Evolutionary conservation across 2,797 vertebrate genomes (phyloP).

Genomic region (Heterohyrax brucei): DNA sequence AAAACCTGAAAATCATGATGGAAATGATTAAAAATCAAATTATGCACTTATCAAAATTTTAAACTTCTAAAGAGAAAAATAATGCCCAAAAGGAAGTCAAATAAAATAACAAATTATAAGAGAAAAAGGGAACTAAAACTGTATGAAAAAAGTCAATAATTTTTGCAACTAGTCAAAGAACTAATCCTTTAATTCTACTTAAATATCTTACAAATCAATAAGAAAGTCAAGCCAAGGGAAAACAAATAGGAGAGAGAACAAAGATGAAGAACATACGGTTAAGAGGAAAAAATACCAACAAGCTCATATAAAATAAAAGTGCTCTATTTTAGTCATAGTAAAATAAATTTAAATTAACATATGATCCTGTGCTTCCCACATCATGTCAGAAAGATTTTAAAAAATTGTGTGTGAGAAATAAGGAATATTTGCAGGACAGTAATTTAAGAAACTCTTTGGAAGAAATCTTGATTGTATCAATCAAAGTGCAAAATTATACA

Average conservation of each 20-base stretch:
- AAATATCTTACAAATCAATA: not conserved
- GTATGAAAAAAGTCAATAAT: not conserved
- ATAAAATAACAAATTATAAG: slow-evolving; percentile 15
- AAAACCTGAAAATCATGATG: not conserved
- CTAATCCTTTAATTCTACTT: slow-evolving; percentile 44
- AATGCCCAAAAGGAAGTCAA: not conserved
- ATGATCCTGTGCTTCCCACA: not conserved
- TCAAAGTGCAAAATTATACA: not conserved
- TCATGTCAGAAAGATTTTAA: not conserved
- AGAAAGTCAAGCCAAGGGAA: not conserved
- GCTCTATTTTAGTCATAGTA: not conserved
- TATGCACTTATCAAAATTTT: not conserved
- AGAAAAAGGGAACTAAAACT: slow-evolving; percentile 7
- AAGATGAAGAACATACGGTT: not conserved
- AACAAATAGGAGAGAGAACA: not conserved
- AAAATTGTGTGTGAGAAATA: not conserved
- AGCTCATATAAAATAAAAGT: not conserved
- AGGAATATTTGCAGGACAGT: not conserved
- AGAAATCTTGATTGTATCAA: not conserved
- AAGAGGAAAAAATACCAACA: slow-evolving; percentile 11
- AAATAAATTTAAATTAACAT: slow-evolving; percentile 35
- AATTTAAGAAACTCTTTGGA: slow-evolving; percentile 2
- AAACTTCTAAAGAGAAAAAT: not conserved
- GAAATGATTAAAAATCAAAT: slow-evolving; percentile 1
- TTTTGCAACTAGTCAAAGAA: not conserved